Evolutionary conservation across 2,113 vertebrate genomes (phyloP).

Genomic region (Trichechus manatus): DNA sequence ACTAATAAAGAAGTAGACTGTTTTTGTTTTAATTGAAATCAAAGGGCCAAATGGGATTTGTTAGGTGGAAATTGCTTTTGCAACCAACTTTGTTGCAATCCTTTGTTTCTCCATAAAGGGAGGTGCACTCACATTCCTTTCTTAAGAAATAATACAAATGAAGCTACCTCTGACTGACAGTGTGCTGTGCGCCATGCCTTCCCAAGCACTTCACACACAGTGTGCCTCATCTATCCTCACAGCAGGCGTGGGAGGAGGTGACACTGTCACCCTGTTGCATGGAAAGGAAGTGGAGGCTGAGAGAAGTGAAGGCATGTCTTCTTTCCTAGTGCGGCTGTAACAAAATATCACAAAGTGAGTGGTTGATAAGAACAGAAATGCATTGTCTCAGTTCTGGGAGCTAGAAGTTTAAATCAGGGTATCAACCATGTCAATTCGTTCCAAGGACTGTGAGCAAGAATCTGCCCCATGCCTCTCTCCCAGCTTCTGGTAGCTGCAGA

Average conservation of each 20-base stretch:
- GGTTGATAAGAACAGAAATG: too few species aligned
- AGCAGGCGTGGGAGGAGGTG: background rate
- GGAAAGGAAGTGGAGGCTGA: background rate
- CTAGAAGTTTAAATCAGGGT: too few species aligned
- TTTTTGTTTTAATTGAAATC: background rate
- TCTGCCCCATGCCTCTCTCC: too few species aligned
- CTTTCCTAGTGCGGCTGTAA: too few species aligned
- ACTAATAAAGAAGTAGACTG: background rate
- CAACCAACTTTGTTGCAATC: background rate
- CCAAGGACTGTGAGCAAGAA: too few species aligned
- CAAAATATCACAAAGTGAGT: too few species aligned
- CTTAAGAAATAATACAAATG: background rate
- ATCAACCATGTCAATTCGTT: too few species aligned
- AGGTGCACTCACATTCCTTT: background rate
- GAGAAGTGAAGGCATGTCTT: background rate
- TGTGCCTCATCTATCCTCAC: background rate
- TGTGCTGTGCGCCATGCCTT: background rate
- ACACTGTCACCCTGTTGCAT: background rate
- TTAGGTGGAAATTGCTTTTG: background rate
- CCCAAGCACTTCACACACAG: background rate
- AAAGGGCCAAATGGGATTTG: background rate
- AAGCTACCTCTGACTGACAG: background rate
- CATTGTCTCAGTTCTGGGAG: too few species aligned
- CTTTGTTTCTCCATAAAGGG: background rate
- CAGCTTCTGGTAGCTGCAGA: too few species aligned